phyloP scores from a whole-genome alignment of 2,113 vertebrate species.

The Alexandromys fortis region DNA sequence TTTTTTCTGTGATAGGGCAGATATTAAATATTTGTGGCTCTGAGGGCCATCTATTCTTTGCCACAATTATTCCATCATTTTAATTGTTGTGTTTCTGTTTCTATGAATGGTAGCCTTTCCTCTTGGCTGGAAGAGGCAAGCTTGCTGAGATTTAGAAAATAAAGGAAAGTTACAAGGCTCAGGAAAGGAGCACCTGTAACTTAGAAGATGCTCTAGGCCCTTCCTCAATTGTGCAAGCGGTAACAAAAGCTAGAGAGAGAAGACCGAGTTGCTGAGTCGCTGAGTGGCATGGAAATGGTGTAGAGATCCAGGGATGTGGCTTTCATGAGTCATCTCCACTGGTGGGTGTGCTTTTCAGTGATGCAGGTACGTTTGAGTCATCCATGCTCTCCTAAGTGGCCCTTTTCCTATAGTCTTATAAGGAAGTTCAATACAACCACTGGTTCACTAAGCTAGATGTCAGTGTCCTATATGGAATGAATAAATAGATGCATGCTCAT shows the following conservation, averaged over 20 bases:
- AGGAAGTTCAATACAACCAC: not conserved
- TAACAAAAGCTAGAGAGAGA: not conserved
- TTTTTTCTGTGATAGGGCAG: not conserved
- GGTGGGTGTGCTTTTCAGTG: not conserved
- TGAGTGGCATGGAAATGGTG: too few species aligned
- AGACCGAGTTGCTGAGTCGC: too few species aligned
- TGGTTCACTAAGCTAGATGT: not conserved
- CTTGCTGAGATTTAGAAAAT: not conserved
- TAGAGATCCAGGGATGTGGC: not conserved
- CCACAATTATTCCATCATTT: not conserved
- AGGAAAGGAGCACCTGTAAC: not conserved
- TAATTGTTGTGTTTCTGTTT: not conserved
- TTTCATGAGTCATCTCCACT: not conserved
- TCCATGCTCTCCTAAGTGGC: too few species aligned
- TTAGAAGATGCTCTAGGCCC: too few species aligned
- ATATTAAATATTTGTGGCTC: slow-evolving; percentile 50
- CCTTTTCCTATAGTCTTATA: not conserved
- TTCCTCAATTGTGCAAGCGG: not conserved
- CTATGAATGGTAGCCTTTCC: not conserved
- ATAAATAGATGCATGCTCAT: not conserved
- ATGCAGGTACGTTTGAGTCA: not conserved
- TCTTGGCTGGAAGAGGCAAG: not conserved
- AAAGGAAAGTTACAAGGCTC: not conserved
- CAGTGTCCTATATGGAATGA: not conserved
- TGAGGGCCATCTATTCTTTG: not conserved